A percentile compares a stretch with the other conserved stretches of the same genome.
phyloP scores from a whole-genome alignment of 2,797 vertebrate species.

The Characodon lateralis region DNA sequence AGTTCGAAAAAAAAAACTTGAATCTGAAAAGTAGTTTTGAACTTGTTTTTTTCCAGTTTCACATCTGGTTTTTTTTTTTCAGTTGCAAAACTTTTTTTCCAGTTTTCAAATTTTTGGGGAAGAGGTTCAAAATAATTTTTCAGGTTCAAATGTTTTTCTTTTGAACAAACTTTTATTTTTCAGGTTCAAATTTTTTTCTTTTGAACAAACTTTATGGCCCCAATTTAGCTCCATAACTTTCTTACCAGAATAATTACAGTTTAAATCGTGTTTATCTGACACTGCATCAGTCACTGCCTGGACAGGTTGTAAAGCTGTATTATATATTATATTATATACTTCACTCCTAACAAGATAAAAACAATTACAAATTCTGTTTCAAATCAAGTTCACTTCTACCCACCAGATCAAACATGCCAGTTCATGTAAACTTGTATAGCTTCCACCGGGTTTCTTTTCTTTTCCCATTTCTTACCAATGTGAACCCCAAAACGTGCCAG shows the following conservation, averaged over 20 bases:
- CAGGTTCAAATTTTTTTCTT: too few relatives aligned
- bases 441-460: background rate
- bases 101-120: too few relatives aligned
- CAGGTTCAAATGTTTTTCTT: too few relatives aligned
- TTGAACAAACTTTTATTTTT: too few relatives aligned
- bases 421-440: background rate
- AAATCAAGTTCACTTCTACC: background rate
- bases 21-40: too few relatives aligned
- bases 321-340: background rate
- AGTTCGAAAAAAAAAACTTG: too few relatives aligned
- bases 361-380: background rate
- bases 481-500: constrained; percentile 11
- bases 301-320: background rate
- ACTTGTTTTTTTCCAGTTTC: too few relatives aligned
- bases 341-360: background rate
- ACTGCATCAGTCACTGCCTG: background rate
- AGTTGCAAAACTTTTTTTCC: too few relatives aligned
- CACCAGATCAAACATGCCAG: background rate
- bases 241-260: constrained; percentile 11
- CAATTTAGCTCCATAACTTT: background rate
- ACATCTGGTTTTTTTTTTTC: too few relatives aligned
- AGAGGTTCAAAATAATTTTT: too few relatives aligned
- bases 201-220: too few relatives aligned
- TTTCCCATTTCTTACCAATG: background rate
- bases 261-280: constrained; percentile 4